These are phyloP conservation scores for Apteryx mantelli DNA, from an alignment of 2,113 vertebrate genomes.

Conservation along the genomic window DNA sequence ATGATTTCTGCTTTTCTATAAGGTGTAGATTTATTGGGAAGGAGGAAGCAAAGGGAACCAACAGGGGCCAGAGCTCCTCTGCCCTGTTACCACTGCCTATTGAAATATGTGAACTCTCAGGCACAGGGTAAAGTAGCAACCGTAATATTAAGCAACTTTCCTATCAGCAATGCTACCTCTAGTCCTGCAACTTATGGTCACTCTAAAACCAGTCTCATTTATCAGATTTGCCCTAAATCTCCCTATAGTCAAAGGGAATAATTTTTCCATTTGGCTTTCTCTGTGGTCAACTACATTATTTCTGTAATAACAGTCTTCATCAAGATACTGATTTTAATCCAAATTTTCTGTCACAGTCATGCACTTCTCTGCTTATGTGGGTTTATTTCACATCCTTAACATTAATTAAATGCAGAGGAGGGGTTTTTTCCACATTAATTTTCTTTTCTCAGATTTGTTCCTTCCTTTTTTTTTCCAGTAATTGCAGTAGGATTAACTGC, in stretches of 20 bases:
- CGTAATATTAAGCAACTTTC: neutral
- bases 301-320: conserved; percentile 1
- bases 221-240: neutral
- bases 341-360: conserved; percentile 5
- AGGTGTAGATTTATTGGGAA: neutral
- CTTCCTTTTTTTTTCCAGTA: neutral
- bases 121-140: neutral
- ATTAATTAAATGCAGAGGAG: conserved; percentile 38
- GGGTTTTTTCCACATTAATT: neutral
- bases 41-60: neutral
- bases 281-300: neutral
- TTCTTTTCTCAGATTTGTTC: conserved; percentile 43
- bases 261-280: neutral
- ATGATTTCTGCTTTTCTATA: neutral
- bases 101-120: neutral
- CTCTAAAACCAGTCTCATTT: neutral
- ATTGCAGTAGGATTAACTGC: conserved; percentile 43
- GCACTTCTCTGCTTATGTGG: neutral
- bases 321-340: neutral
- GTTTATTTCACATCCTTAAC: conserved; percentile 23
- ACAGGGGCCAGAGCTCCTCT: neutral
- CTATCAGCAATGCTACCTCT: neutral
- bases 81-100: neutral
- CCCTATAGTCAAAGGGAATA: neutral
- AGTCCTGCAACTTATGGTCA: neutral